Evolutionary conservation across 2,113 vertebrate genomes (phyloP).

Genomic region (Argyrosomus japonicus): DNA sequence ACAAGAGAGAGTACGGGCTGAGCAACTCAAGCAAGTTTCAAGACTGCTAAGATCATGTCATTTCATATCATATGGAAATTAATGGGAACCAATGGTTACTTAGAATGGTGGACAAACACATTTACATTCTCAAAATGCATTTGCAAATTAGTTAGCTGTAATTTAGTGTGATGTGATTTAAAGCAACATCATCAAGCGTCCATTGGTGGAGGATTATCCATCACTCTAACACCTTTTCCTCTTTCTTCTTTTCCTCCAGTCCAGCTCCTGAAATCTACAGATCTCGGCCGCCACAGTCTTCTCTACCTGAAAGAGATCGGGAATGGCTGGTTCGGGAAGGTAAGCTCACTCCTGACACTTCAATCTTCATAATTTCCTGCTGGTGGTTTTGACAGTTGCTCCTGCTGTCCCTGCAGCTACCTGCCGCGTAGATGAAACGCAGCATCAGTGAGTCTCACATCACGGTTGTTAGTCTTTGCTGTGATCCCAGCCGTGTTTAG

Average conservation of each 20-base stretch:
- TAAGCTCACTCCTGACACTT: slow-evolving; percentile 63
- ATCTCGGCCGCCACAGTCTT: slow-evolving; percentile 91
- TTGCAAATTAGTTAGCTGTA: background rate
- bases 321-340: slow-evolving; percentile 97
- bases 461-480: slow-evolving; percentile 1
- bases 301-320: slow-evolving; percentile 97
- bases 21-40: background rate
- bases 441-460: background rate
- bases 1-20: too few relatives aligned
- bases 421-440: slow-evolving; percentile 23
- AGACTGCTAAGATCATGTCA: background rate
- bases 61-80: background rate
- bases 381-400: slow-evolving; percentile 7
- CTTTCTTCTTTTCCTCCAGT: slow-evolving; percentile 78
- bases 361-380: background rate
- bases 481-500: slow-evolving; percentile 13
- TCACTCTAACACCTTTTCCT: background rate
- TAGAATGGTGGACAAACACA: background rate
- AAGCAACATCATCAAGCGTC: background rate
- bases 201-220: background rate
- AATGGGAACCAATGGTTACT: background rate
- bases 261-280: slow-evolving; percentile 89
- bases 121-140: background rate
- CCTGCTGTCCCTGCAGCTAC: background rate
- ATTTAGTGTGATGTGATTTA: background rate